These are phyloP conservation scores for Tipula vernalis DNA, from an alignment of 2,888 invertebrate species.

Conservation along the genomic window DNA sequence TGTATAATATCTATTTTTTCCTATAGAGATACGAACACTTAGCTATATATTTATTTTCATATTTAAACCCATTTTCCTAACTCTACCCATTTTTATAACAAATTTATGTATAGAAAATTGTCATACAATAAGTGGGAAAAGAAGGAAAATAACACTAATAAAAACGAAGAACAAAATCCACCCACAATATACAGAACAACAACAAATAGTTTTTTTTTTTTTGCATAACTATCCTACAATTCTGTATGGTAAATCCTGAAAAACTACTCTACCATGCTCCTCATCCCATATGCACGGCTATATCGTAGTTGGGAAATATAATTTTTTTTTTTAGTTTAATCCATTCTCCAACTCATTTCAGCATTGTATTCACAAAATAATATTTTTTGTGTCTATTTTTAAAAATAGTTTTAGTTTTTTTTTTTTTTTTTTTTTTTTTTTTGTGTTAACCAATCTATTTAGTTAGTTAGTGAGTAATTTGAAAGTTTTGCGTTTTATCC, in stretches of 20 bases:
- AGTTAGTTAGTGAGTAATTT: not conserved
- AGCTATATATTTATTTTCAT: not conserved
- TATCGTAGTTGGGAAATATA: not conserved
- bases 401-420: not conserved
- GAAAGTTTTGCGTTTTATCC: not conserved
- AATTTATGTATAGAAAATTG: not conserved
- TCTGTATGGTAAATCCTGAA: not conserved
- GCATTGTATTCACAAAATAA: not conserved
- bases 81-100: not conserved
- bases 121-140: not conserved
- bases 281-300: not conserved
- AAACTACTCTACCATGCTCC: not conserved
- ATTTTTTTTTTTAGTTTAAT: not conserved
- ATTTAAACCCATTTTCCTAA: constrained; percentile 7
- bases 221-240: not conserved
- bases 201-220: not conserved
- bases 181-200: not conserved
- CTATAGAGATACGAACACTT: not conserved
- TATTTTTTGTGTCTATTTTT: not conserved
- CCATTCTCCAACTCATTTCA: not conserved
- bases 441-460: not conserved
- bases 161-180: not conserved
- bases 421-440: not conserved
- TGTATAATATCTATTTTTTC: constrained; percentile 6
- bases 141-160: not conserved